These are phyloP conservation scores for Apeltes quadracus DNA, from an alignment of 2,113 vertebrate species.

Conservation along the genomic window DNA sequence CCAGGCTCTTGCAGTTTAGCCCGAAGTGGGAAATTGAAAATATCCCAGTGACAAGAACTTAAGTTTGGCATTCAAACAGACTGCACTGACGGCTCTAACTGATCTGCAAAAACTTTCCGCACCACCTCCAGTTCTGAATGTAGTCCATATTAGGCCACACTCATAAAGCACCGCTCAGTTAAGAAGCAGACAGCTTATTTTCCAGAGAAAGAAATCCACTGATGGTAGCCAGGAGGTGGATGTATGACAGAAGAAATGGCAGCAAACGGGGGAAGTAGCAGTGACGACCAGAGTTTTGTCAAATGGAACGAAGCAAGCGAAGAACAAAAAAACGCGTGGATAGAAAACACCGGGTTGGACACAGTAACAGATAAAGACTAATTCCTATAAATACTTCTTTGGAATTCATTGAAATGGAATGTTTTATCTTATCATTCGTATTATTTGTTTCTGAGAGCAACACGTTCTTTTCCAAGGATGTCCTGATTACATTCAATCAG, in stretches of 20 bases:
- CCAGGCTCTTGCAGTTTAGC: not conserved
- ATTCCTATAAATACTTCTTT: not conserved
- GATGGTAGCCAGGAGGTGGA: constrained; percentile 18
- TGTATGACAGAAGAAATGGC: constrained; percentile 21
- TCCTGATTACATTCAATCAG: not conserved
- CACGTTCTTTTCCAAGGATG: not conserved
- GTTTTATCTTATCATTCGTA: not conserved
- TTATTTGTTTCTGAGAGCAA: not conserved
- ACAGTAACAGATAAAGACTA: not conserved
- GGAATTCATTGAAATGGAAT: no score
- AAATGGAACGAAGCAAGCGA: constrained; percentile 3
- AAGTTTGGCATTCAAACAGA: constrained; percentile 7
- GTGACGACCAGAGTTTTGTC: constrained; percentile 10
- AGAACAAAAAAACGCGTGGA: not conserved
- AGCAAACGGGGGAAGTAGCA: constrained; percentile 16
- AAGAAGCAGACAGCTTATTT: constrained; percentile 26
- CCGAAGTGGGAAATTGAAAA: not conserved
- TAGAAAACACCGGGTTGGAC: constrained; percentile 3
- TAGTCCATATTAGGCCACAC: constrained; percentile 29
- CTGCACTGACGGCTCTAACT: not conserved
- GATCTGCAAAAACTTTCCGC: constrained; percentile 33
- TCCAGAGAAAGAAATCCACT: constrained; percentile 32
- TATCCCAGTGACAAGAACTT: not conserved
- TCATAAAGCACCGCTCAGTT: constrained; percentile 26
- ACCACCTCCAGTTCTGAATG: constrained; percentile 11